Evolutionary conservation across 2,113 vertebrate species (phyloP), one percentile per base, ranked within the genome.

Genomic region (Saguinus midas): DNA sequence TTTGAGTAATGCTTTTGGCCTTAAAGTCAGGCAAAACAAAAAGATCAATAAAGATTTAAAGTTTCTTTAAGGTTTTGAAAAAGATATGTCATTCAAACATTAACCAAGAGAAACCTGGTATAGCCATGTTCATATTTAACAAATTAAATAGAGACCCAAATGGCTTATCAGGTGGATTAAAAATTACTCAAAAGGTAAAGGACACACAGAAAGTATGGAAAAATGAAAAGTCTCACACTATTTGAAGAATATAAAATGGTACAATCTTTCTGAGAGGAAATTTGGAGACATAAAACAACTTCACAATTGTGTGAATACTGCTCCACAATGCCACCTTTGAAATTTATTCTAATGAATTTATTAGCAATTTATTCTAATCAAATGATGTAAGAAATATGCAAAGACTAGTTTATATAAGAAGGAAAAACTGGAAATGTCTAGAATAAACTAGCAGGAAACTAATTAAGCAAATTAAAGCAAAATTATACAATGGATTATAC

Each of bases 1-100:
- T 83, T 70, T 88, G 5, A 90, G 9, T 27, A 73, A 75, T 85
- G 8, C 4, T 93, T 94, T 84, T 79, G 40, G 21, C 2, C 29
- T 87, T 88, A 75, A 96, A 88, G 17, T 76, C 20, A 93, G 17
- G 45, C 85, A 89, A 95, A 95, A 93, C 76, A 25, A 76, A 95
- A 93, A 18, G 5, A 84, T 70, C 35, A 52, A 83, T 1, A 75
- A 92, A 95, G 2, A 72, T 70, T 92, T 85, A 91, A 93, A 95
- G 40, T 58, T 57, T 57, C 50, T 57, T 58, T 58, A 58, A 87
- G 88, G 88, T 11, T 91, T 40, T 89, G 32, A 64, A 64, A 70
- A 79, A 91, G 27, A 82, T 21, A 88, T 17, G 10, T 50, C 48
- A 90, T 64, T 90, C 21, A 92, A 94, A 90, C 23, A 86, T 48